A percentile compares a stretch with the other conserved stretches of the same genome.
phyloP scores from a whole-genome alignment of 1,140 invertebrate genomes.

The silkworm (Bombyx mori) region ASM3026992v2 NC_085132.1:11167501-11168000 shows the following conservation, averaged over 20 bases:
- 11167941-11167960: no score
- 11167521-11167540: conserved; percentile 79
- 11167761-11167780: background rate
- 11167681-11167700: conserved; percentile 67
- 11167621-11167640: conserved; percentile 65
- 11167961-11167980: no score
- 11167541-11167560: conserved; percentile 83
- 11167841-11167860: background rate
- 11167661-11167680: conserved; percentile 80
- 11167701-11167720: conserved; percentile 1
- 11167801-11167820: background rate
- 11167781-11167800: background rate
- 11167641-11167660: conserved; percentile 69
- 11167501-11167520: conserved; percentile 1
- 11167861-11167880: background rate
- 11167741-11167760: background rate
- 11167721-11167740: background rate
- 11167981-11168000: no score
- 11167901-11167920: background rate
- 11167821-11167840: background rate
- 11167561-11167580: conserved; percentile 81
- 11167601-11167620: conserved; percentile 71
- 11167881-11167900: background rate
- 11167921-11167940: background rate
- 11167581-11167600: conserved; percentile 69